A percentile compares a stretch with the other conserved stretches of the same genome.
Conservation (phyloP, 2,888 invertebrate species). For the Lochmaea capreae region DNA sequence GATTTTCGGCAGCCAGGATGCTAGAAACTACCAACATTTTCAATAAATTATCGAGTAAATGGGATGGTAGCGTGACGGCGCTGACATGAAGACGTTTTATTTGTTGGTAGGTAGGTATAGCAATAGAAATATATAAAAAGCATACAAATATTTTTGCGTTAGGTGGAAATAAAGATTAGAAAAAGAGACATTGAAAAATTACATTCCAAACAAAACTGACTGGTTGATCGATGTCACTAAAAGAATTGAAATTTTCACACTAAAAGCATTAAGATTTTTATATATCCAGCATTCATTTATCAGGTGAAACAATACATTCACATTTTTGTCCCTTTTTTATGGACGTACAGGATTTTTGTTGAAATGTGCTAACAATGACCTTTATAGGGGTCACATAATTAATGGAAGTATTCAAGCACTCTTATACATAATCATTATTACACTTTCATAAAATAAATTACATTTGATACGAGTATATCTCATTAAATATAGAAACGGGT, state of each 20-base stretch:
- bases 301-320: neutral
- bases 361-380: neutral
- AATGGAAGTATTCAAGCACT: neutral
- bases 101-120: too few relatives aligned
- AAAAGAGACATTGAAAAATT: too few relatives aligned
- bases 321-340: neutral
- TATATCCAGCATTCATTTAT: too few relatives aligned
- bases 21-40: conserved; percentile 13
- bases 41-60: conserved; percentile 23
- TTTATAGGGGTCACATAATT: neutral
- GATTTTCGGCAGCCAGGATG: conserved; percentile 27
- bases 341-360: neutral
- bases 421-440: neutral
- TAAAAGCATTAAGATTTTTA: too few relatives aligned
- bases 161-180: too few relatives aligned
- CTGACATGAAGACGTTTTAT: conserved; percentile 6
- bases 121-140: neutral
- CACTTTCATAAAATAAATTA: neutral
- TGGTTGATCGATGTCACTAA: too few relatives aligned
- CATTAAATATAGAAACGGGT: neutral
- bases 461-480: neutral
- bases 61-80: conserved; percentile 10
- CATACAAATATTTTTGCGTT: too few relatives aligned
- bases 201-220: too few relatives aligned
- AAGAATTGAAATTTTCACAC: too few relatives aligned